Base-by-base conservation (phyloP, 2,888 invertebrate genomes). In the Cheilosia variabilis region DNA sequence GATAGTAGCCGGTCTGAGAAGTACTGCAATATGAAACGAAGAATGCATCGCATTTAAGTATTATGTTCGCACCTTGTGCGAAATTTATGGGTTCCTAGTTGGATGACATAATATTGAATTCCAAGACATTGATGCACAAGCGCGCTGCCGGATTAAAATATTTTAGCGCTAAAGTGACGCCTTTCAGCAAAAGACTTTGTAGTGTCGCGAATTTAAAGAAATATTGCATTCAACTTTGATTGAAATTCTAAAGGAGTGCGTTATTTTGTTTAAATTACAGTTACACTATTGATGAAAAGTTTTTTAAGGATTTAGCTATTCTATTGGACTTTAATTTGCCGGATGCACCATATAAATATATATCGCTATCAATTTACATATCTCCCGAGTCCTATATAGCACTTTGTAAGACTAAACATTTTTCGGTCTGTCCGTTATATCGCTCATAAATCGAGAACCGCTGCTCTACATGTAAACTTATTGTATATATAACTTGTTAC, bases 81-180 rank as follows among this genome's bases (percentile, higher is more conserved):
- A 63, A 71, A 78, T 78, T 78, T 78, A 78, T 78, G 55, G 57
- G 37, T 63, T 69, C 62, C 69, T 63, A 62, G 62, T 62, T 78
- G 77, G 62, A 62, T 78, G 63, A 71, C 63, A 78, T 78, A 78
- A 78, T 78, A 37, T 41, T 66, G 66, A 65, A 79, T 65, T 71
- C 65, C 66, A 79, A 57, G 55, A 17, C 27, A 69, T 19, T 22
- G 58, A 53, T 66, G 45, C 27, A 53, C 34, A 62, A 62, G 60
- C 37, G 34, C 60, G n/a, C 43, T 80, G 82, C 82, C 82, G 82
- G 78, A 83, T 83, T 63, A 37, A 83, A 77, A 83, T 83, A 82
- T 65, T 76, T 82, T 47, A 71, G 24, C 62, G 63, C 45, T 76
- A 27, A 65, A 65, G 53, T 52, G 37, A 69, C 68, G 62, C 57